Evolutionary conservation across 2,113 vertebrate species (phyloP).

Genomic region (Sturnira hondurensis): DNA sequence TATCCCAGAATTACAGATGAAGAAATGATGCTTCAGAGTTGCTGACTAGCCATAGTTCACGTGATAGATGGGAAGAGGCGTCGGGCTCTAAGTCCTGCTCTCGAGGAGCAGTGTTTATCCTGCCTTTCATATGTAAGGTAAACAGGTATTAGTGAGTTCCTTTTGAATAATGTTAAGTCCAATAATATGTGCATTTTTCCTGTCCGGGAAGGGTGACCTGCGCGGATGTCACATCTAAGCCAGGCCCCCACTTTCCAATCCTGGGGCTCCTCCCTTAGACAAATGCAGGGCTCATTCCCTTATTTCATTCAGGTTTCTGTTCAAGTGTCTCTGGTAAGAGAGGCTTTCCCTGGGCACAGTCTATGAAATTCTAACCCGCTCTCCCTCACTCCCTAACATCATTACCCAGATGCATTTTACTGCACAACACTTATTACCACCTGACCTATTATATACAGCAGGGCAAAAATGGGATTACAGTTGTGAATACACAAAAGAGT

Average conservation of each 20-base stretch:
- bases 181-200: background rate
- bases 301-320: background rate
- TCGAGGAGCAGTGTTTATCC: background rate
- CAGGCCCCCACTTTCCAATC: background rate
- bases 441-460: background rate
- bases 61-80: background rate
- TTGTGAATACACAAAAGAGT: no score
- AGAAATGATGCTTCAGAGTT: background rate
- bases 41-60: background rate
- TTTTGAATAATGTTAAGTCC: background rate
- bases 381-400: background rate
- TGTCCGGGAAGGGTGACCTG: background rate
- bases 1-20: conserved; percentile 6
- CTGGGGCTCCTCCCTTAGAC: background rate
- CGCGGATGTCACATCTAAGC: background rate
- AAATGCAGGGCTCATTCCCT: background rate
- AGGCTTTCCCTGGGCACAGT: background rate
- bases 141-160: background rate
- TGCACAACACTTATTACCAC: background rate
- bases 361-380: background rate
- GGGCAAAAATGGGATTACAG: background rate
- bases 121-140: background rate
- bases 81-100: background rate
- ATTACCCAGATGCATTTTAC: background rate
- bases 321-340: background rate